Conservation (phyloP, 2,888 invertebrate genomes). For the Acleris cristana region DNA sequence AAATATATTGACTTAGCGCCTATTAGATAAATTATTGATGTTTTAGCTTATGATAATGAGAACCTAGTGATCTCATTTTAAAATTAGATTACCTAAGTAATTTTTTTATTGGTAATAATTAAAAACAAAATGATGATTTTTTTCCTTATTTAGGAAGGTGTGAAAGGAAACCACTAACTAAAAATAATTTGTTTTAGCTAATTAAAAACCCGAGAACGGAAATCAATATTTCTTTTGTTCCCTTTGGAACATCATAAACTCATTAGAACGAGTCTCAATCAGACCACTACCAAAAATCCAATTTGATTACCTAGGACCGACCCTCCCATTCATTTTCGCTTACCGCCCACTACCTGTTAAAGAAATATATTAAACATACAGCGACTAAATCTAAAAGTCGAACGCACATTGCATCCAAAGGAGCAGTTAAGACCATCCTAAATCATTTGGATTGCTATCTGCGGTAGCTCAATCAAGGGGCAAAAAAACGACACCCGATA, state of each 20-base stretch:
- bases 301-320: constrained; percentile 51
- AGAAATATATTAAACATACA: constrained; percentile 65
- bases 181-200: neutral
- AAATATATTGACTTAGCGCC: too few relatives aligned
- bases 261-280: constrained; percentile 59
- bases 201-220: constrained; percentile 31
- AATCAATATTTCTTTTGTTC: constrained; percentile 39
- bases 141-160: too few relatives aligned
- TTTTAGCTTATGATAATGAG: too few relatives aligned
- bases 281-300: constrained; percentile 54
- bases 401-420: constrained; percentile 40
- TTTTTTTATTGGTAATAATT: too few relatives aligned
- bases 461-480: constrained; percentile 69
- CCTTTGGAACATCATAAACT: constrained; percentile 46
- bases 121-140: too few relatives aligned
- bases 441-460: constrained; percentile 53
- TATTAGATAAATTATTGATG: too few relatives aligned
- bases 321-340: constrained; percentile 72
- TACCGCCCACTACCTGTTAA: constrained; percentile 62
- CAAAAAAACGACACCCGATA: constrained; percentile 64
- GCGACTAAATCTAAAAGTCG: constrained; percentile 56
- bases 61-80: too few relatives aligned
- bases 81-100: too few relatives aligned
- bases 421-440: constrained; percentile 46
- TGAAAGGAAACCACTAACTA: neutral